Conservation (phyloP, 1,140 invertebrate genomes). For the Acromyrmex echinatior region DNA sequence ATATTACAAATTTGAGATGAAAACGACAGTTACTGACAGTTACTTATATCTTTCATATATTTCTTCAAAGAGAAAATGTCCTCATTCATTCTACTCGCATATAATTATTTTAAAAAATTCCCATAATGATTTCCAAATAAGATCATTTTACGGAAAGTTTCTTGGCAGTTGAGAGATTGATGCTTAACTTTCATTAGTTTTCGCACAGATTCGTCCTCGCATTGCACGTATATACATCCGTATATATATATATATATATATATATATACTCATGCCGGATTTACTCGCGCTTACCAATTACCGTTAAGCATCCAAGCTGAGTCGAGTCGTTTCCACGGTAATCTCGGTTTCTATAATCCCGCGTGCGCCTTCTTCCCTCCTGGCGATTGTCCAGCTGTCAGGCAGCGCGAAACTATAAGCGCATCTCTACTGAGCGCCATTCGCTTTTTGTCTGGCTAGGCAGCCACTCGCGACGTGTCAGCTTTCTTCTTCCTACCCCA, state of each 20-base stretch:
- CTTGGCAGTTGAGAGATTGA: neutral
- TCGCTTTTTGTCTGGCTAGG: slow-evolving; percentile 66
- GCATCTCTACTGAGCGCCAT: slow-evolving; percentile 53
- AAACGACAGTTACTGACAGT: neutral
- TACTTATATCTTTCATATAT: too few relatives aligned
- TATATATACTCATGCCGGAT: slow-evolving; percentile 45
- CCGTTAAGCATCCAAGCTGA: slow-evolving; percentile 69
- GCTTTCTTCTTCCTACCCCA: slow-evolving; percentile 64
- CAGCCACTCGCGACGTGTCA: slow-evolving; percentile 11
- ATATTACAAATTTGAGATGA: neutral
- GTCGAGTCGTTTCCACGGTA: slow-evolving; percentile 74
- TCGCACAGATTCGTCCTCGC: slow-evolving; percentile 22
- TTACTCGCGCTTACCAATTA: slow-evolving; percentile 73
- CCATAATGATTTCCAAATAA: neutral
- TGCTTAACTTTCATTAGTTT: slow-evolving; percentile 55
- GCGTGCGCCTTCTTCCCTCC: slow-evolving; percentile 62
- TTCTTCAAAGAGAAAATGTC: neutral
- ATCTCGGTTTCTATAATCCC: slow-evolving; percentile 76
- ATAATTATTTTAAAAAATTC: slow-evolving; percentile 1
- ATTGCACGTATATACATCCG: neutral
- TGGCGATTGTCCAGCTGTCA: slow-evolving; percentile 78
- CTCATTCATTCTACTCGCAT: neutral
- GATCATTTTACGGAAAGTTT: neutral
- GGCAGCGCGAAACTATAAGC: slow-evolving; percentile 71
- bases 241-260: neutral